Base-by-base conservation (phyloP, 2,888 invertebrate species). In the Euclidia mi region DNA sequence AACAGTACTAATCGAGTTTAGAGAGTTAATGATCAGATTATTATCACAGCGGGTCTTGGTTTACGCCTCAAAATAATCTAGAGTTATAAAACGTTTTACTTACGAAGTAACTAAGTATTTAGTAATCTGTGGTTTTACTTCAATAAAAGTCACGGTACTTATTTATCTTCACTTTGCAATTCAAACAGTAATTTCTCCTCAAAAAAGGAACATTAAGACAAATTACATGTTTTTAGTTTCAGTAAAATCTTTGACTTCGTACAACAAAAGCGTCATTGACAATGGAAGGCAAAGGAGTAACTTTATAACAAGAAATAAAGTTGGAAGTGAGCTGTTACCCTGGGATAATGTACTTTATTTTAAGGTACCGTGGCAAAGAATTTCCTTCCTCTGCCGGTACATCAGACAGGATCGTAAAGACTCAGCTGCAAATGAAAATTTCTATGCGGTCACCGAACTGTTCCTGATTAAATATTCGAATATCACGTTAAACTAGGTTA, bases 221-320 rank as follows among this genome's bases (percentile, higher is more conserved):
- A 20, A 17, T 44, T 18, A 48, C 35, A 11, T 31, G 31, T 46
- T 32, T 31, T 38, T 31, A 43, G 40, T 52, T 48, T 57, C 28
- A 7, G 14, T 37, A 11, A 46, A 45, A 63, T 52, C 41, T 38
- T 59, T 34, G 15, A 51, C 28, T 63, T 49, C 14, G 31, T 38
- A 45, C 31, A 28, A 50, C 35, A 38, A 52, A n/a, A n/a, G n/a
- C 29, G 49, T 45, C 37, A 28, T 46, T 38, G 53, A 40, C 42
- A 52, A 55, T 56, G 40, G 31, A 48, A 17, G 40, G 37, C 34
- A 43, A 58, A 67, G 14, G 55, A 68, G 32, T 44, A 65, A 63
- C 55, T 68, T 71, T 65, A 41, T 57, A 71, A 65, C 48, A 38
- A 65, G 58, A 71, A 67, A 61, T 67, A 56, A 71, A 71, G 64